A percentile compares a stretch with the other conserved stretches of the same genome.
These are phyloP conservation scores for Trisateles emortualis DNA, from an alignment of 2,888 invertebrate species.

Conservation along the genomic window DNA sequence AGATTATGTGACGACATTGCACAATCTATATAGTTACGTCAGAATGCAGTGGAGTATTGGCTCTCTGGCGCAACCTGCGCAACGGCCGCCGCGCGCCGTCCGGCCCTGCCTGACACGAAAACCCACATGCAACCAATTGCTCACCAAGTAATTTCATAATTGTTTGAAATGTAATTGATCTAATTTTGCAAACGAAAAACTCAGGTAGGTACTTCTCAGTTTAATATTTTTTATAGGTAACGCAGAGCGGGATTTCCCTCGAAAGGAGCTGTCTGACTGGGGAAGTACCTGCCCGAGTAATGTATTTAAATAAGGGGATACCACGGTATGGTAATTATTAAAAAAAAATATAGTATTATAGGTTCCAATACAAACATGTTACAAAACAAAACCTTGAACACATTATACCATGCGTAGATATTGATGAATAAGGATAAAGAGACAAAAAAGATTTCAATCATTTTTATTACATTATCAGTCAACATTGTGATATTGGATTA, in stretches of 20 bases:
- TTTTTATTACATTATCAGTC: conserved; percentile 66
- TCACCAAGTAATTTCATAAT: conserved; percentile 29
- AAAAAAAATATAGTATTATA: too few relatives aligned
- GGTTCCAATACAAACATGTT: too few relatives aligned
- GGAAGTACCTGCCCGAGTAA: too few relatives aligned
- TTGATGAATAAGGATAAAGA: neutral
- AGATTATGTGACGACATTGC: conserved; percentile 69
- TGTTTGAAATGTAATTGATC: conserved; percentile 10
- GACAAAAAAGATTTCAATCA: neutral
- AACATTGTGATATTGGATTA: conserved; percentile 57
- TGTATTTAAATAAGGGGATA: too few relatives aligned
- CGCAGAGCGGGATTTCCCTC: too few relatives aligned
- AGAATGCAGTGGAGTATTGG: conserved; percentile 49
- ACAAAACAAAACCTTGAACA: neutral
- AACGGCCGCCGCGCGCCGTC: conserved; percentile 33
- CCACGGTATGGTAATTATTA: too few relatives aligned
- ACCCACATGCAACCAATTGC: conserved; percentile 67
- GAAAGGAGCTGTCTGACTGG: too few relatives aligned
- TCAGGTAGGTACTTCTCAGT: too few relatives aligned
- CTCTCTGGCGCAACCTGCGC: conserved; percentile 52
- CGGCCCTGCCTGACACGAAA: conserved; percentile 69
- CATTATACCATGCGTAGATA: neutral
- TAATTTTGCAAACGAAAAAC: conserved; percentile 1
- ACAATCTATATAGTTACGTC: conserved; percentile 74
- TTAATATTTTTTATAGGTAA: too few relatives aligned